Conservation (phyloP, 2,888 invertebrate genomes). For the Apodemia mormo region DNA sequence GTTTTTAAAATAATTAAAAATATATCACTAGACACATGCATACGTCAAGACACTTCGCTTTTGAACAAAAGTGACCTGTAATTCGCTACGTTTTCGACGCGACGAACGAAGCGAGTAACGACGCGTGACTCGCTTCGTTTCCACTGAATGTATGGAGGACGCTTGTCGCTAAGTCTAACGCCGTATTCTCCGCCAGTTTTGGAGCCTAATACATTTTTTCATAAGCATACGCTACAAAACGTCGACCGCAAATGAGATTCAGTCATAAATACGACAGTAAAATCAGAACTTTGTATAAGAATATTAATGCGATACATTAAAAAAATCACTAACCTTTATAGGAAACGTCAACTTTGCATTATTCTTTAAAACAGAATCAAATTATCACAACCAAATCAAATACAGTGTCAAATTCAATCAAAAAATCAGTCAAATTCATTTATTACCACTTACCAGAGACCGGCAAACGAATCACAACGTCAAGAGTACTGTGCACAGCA, state of each 20-base stretch:
- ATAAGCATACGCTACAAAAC: neutral
- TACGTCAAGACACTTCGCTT: neutral
- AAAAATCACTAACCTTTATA: constrained; percentile 15
- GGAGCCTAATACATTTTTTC: neutral
- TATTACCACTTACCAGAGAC: neutral
- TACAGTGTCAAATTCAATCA: neutral
- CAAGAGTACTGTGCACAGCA: neutral
- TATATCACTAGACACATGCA: too few relatives aligned
- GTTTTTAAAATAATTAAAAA: too few relatives aligned
- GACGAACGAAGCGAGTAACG: neutral
- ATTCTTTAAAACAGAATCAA: neutral
- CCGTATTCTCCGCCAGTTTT: neutral
- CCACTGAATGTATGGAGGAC: neutral
- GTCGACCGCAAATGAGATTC: constrained; percentile 8
- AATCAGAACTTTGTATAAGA: neutral
- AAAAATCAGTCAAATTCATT: neutral
- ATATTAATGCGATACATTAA: neutral
- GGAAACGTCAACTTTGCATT: neutral
- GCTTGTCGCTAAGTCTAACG: neutral
- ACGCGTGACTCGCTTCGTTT: neutral
- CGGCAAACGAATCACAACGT: neutral
- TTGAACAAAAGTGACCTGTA: neutral
- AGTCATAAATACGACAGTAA: neutral
- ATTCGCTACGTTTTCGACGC: neutral
- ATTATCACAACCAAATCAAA: constrained; percentile 6